A percentile compares a stretch with the other conserved stretches of the same genome.
Conservation (phyloP, 2,888 invertebrate genomes). For the Dolichopus griseipennis region DNA sequence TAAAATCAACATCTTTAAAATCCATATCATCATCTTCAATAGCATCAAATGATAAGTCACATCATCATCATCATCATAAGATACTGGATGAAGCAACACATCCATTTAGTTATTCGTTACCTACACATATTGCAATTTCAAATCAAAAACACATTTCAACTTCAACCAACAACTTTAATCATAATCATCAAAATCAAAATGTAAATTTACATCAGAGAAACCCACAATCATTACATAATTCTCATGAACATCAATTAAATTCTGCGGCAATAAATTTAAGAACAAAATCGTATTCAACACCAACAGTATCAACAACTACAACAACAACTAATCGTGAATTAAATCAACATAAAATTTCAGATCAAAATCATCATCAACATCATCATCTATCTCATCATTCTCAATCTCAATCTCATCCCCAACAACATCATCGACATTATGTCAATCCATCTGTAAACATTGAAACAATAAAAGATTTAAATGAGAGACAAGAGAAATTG, state of each 20-base stretch:
- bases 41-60: not conserved
- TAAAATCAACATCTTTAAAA: not conserved
- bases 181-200: too few relatives aligned
- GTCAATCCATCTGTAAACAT: not conserved
- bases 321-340: not conserved
- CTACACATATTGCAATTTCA: not conserved
- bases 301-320: not conserved
- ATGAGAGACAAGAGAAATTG: not conserved
- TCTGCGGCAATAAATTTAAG: not conserved
- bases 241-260: not conserved
- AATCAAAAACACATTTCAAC: not conserved
- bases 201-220: not conserved
- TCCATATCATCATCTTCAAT: not conserved
- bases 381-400: too few relatives aligned
- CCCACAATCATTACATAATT: not conserved
- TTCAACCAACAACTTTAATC: not conserved
- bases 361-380: too few relatives aligned
- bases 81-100: constrained; percentile 2
- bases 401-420: too few relatives aligned
- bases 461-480: not conserved
- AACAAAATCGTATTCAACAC: not conserved
- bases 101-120: not conserved
- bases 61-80: not conserved
- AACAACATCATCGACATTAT: not conserved
- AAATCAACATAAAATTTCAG: not conserved